Conservation (phyloP, 2,797 vertebrate species). For the Holocentrus rufus region DNA sequence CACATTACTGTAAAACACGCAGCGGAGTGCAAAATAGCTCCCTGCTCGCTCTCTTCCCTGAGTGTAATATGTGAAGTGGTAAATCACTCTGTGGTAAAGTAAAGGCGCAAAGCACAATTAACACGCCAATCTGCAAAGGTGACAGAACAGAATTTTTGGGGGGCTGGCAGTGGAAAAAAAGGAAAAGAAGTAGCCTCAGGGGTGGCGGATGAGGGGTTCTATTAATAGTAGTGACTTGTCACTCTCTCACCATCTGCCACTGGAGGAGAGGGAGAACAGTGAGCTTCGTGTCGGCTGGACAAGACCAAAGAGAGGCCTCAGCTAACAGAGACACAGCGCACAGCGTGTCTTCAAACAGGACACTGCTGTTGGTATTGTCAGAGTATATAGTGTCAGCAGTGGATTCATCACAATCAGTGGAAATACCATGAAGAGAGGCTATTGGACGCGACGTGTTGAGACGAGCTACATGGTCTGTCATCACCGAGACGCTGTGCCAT, state of each 20-base stretch:
- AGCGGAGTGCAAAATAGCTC: background rate
- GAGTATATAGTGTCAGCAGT: background rate
- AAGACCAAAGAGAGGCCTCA: background rate
- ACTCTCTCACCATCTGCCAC: slow-evolving; percentile 50
- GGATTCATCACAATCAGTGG: slow-evolving; percentile 3
- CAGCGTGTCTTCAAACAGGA: no score
- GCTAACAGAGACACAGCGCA: background rate
- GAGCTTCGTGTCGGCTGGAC: background rate
- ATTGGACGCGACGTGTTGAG: slow-evolving; percentile 3
- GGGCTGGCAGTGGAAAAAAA: slow-evolving; percentile 21
- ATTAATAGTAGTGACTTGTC: slow-evolving; percentile 49
- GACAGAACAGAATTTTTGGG: slow-evolving; percentile 24
- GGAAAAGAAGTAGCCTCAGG: background rate
- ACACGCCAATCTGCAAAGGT: slow-evolving; percentile 40
- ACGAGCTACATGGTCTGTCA: slow-evolving; percentile 6
- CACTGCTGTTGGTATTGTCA: background rate
- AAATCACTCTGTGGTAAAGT: slow-evolving; percentile 1
- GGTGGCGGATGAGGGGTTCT: slow-evolving; percentile 31
- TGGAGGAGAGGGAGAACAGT: slow-evolving; percentile 25
- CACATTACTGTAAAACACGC: background rate
- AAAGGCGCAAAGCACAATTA: slow-evolving; percentile 65
- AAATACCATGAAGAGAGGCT: background rate
- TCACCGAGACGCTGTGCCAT: slow-evolving; percentile 16
- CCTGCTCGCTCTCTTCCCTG: background rate
- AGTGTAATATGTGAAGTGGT: background rate